Base-by-base conservation (phyloP, 2,888 invertebrate genomes). In the Antitype chi region DNA sequence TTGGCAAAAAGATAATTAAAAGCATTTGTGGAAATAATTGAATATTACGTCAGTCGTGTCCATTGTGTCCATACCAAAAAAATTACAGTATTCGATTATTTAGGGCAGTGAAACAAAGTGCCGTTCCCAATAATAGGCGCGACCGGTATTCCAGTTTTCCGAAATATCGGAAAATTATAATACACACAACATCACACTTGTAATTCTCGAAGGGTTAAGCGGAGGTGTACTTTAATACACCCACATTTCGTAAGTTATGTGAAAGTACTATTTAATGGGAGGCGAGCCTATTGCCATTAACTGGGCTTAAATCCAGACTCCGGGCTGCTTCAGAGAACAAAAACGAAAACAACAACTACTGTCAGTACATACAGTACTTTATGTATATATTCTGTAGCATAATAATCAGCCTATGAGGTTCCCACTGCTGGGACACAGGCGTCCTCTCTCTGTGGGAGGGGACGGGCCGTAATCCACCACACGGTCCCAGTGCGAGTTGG, bases 91-190 rank as follows among this genome's bases (percentile, higher is more conserved):
- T 60, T 43, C 25, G 17, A 60, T 52, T 67, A 67, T 53, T 63
- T n/a, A 23, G 23, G 63, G 7, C 62, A 53, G 1, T 13, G 15
- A 20, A 66, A 57, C 28, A 59, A 59, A 25, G 0, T 49, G 47
- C 47, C 47, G 20, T 25, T 17, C 20, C 32, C 23, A 52, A 8
- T 57, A 32, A 43, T 28, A 28, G n/a, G 49, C 57, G 63, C 28
- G 57, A 64, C 43, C 32, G 25, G 47, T 25, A 28, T 3, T 6
- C 15, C 17, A 23, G 17, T 63, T 63, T 43, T 3, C n/a, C n/a
- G 23, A 69, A 53, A 43, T 78, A 63, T 63, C 15, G 62, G 77
- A 49, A 23, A 62, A 55, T 68, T 68, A n/a, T 20, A 57, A 38
- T 38, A 38, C 20, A 28, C 17, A 57, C 15, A 52, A 52, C 20